Base-by-base conservation (phyloP, 2,888 invertebrate genomes). In the Melanostoma scalare region DNA sequence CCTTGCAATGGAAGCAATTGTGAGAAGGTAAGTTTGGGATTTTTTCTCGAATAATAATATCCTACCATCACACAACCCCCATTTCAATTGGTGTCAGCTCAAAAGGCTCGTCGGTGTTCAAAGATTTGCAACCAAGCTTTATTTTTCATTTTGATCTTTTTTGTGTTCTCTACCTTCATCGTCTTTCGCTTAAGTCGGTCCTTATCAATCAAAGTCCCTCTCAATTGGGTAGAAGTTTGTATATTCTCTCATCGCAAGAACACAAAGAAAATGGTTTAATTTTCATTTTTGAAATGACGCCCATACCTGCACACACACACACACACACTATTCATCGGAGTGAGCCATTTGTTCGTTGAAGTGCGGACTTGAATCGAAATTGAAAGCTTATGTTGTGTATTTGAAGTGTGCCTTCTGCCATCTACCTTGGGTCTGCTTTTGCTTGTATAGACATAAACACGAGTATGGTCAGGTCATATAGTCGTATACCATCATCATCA, bases 321-420 rank as follows among this genome's bases (percentile, higher is more conserved):
- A 20, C 20, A 20, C 20, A 20, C 20, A 0, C 20, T 20, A 20
- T 20, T 20, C 20, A 20, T 20, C 20, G 1, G 36, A 81, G 63
- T 76, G 67, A 67, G 63, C 76, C 6, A 65, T 81, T 81, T 81
- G 77, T 40, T 67, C 72, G 48, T 61, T 81, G 50, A 48, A 76
- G 61, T 77, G 76, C 6, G 30, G 55, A 76, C 71, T 76, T 55
- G 72, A 68, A 73, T 77, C 61, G 72, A 71, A 81, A 77, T 77
- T 77, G 81, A 81, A 77, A 77, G 81, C 81, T 81, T 75, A 71
- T 55, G 76, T 53, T 63, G 74, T 56, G 69, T 75, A 35, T 75
- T 71, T 55, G 53, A 71, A 60, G 58, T 60, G 55, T 40, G 35
- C 20, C 52, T n/a, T 46, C 35, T 4, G 33, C 35, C 6, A 10